A percentile compares a stretch with the other conserved stretches of the same genome.
These are phyloP conservation scores for Tenthredo scrophulariae DNA, from an alignment of 2,888 invertebrate genomes.

Conservation along the genomic window DNA sequence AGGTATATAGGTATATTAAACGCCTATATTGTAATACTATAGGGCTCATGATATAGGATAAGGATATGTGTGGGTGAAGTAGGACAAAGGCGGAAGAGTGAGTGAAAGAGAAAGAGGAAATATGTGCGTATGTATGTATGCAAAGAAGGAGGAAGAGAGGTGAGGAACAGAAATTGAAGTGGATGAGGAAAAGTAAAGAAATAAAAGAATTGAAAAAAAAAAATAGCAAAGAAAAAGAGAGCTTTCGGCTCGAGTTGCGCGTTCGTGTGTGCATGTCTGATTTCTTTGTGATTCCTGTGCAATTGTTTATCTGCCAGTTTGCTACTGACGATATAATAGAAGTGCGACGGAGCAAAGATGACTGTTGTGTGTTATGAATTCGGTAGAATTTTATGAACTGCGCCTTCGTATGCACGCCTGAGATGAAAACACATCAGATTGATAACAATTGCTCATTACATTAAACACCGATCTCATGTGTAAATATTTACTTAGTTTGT, in stretches of 20 bases:
- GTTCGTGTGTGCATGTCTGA: conserved; percentile 55
- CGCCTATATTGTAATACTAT: conserved; percentile 69
- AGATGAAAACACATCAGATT: conserved; percentile 58
- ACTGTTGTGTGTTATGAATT: conserved; percentile 66
- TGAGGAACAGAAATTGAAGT: conserved; percentile 55
- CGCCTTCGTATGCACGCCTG: conserved; percentile 69
- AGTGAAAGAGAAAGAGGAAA: conserved; percentile 5
- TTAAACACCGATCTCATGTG: conserved; percentile 57
- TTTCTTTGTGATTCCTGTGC: conserved; percentile 70
- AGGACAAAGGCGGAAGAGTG: conserved; percentile 55
- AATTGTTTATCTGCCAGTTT: conserved; percentile 75
- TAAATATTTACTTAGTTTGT: conserved; percentile 33
- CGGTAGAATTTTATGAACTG: conserved; percentile 65
- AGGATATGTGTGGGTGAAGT: conserved; percentile 38
- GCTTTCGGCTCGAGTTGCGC: conserved; percentile 63
- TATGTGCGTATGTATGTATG: conserved; percentile 53
- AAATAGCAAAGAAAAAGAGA: conserved; percentile 51
- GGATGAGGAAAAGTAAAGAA: neutral
- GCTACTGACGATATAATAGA: conserved; percentile 64
- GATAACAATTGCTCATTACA: conserved; percentile 66
- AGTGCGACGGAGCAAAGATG: conserved; percentile 21
- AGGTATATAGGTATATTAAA: conserved; percentile 68
- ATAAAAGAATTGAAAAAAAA: conserved; percentile 24
- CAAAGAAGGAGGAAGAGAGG: conserved; percentile 55
- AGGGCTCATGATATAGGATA: conserved; percentile 68